Evolutionary conservation across 2,113 vertebrate genomes (phyloP), one percentile per base, ranked within the genome.

Genomic region (Climacteris rufus): DNA sequence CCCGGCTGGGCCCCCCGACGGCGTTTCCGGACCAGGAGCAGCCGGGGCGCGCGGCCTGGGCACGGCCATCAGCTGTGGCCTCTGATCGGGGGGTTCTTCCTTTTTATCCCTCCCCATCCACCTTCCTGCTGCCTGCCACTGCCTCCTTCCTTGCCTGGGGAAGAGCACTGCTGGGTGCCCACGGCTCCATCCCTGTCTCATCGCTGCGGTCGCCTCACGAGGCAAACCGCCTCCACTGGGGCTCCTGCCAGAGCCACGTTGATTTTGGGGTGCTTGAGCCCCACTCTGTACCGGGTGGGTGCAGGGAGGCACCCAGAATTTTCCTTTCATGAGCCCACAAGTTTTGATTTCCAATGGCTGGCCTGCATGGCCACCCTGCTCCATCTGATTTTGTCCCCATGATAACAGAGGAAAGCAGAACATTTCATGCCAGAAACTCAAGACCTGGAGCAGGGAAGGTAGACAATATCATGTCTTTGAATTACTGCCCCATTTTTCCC

Each of bases 1-100:
- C 93, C 94, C 77, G 0, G 10, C 83, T 83, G 95, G 95, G 95
- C 96, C 94, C 82, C 96, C 86, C 11, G 22, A 63, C 7, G 15
- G 87, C 7, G 63, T 92, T 95, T 96, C 94, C 86, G 93, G 94
- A 91, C 5, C 54, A 92, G 85, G 44, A 74, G 91, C 30, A 11
- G 94, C 81, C 22, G 0, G 75, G 59, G 23, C 4, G 25, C 1
- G 0, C 5, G 15, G 44, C 90, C 80, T 90, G 53, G 35, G 85
- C 85, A 85, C 3, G 7, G 95, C 95, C 80, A 93, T 95, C 85
- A 83, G 76, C 79, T 64, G 42, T 37, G 82, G 84, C 75, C 71
- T 94, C 92, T 90, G 85, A 1, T n/a, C 15, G 0, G n/a, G 83
- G 77, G 44, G 16, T 20, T 89, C 91, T 90, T 87, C 83, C 83